A percentile compares a stretch with the other conserved stretches of the same genome.
phyloP scores from a whole-genome alignment of 2,113 vertebrate species.

The Condylura cristata region DNA sequence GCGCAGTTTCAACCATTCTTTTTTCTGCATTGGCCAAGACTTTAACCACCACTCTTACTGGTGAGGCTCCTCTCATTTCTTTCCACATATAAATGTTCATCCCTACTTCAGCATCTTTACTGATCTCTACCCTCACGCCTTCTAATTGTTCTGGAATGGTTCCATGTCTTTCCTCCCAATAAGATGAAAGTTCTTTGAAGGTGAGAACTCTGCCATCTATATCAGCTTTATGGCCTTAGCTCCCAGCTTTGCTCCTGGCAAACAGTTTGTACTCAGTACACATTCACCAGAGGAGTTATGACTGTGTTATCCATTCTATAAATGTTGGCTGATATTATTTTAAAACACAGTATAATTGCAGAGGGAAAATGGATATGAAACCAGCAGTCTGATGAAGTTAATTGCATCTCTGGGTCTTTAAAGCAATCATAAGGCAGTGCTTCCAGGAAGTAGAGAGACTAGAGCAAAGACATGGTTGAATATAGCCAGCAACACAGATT shows the following conservation, averaged over 20 bases:
- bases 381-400: not conserved
- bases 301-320: not conserved
- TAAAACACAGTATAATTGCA: not conserved
- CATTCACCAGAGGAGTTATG: not conserved
- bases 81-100: fast-evolving
- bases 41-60: not conserved
- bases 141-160: not conserved
- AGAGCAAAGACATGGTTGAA: not conserved
- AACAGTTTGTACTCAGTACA: not conserved
- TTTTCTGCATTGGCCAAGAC: not conserved
- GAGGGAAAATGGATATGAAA: not conserved
- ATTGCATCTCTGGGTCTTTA: not conserved
- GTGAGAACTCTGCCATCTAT: not conserved
- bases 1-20: not conserved
- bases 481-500: not conserved
- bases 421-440: not conserved
- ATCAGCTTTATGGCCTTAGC: not conserved
- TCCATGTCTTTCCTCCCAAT: not conserved
- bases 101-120: not conserved
- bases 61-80: not conserved
- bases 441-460: not conserved
- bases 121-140: not conserved
- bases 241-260: not conserved
- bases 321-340: not conserved
- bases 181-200: not conserved